phyloP scores from a whole-genome alignment of 2,888 invertebrate species.

The Ormyrus rosae region DNA sequence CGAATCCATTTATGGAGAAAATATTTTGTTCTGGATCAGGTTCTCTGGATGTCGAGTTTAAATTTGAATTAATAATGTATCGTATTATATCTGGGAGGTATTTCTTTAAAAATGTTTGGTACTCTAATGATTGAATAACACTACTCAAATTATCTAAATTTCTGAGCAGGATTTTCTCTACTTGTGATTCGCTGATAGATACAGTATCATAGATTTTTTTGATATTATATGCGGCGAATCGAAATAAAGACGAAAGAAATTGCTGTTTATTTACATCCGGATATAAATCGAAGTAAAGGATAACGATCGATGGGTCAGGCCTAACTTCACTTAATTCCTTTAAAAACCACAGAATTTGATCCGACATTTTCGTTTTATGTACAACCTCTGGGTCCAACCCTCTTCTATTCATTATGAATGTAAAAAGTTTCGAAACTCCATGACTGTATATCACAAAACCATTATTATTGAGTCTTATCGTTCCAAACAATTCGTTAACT shows the following conservation, averaged over 20 bases:
- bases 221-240: slow-evolving; percentile 28
- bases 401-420: slow-evolving; percentile 62
- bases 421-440: slow-evolving; percentile 61
- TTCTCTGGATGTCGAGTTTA: slow-evolving; percentile 15
- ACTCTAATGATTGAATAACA: slow-evolving; percentile 29
- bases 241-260: slow-evolving; percentile 48
- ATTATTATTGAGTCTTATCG: slow-evolving; percentile 53
- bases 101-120: slow-evolving; percentile 50
- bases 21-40: slow-evolving; percentile 23
- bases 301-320: slow-evolving; percentile 61
- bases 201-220: slow-evolving; percentile 3
- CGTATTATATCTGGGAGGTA: slow-evolving; percentile 43
- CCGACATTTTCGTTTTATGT: slow-evolving; percentile 52
- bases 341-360: slow-evolving; percentile 67
- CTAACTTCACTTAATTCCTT: slow-evolving; percentile 64
- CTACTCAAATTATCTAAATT: no score
- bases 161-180: no score
- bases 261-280: slow-evolving; percentile 46
- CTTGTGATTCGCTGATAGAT: no score
- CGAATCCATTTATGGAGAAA: slow-evolving; percentile 42
- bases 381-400: slow-evolving; percentile 53
- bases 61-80: slow-evolving; percentile 34
- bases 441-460: slow-evolving; percentile 62
- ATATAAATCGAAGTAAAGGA: slow-evolving; percentile 49
- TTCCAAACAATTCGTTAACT: slow-evolving; percentile 66